Evolutionary conservation across 2,888 invertebrate species (phyloP).

Genomic region (Raillietiella orientalis): DNA sequence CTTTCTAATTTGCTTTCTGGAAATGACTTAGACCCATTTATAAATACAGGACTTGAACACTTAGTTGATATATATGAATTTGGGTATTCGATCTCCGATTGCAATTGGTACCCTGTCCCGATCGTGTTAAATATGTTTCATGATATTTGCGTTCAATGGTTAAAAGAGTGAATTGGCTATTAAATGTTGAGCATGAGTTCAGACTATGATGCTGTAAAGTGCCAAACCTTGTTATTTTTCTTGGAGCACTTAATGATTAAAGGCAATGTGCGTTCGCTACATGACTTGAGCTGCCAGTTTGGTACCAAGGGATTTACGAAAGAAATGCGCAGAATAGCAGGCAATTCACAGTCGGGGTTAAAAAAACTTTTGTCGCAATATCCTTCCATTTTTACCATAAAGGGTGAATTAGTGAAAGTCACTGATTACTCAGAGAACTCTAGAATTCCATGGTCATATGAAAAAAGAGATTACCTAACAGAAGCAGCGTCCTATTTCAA

Average conservation of each 20-base stretch:
- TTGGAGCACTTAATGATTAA: constrained; percentile 92
- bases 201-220: constrained; percentile 72
- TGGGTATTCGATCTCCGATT: too few relatives aligned
- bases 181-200: too few relatives aligned
- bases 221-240: constrained; percentile 89
- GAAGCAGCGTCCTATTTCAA: constrained; percentile 96
- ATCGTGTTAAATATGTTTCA: too few relatives aligned
- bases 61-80: too few relatives aligned
- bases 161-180: too few relatives aligned
- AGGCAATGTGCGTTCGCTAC: constrained; percentile 59
- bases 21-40: too few relatives aligned
- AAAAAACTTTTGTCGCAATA: constrained; percentile 89
- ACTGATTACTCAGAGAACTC: constrained; percentile 19
- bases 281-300: constrained; percentile 94
- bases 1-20: too few relatives aligned
- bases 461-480: constrained; percentile 54
- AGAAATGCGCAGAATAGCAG: constrained; percentile 67
- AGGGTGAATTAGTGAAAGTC: constrained; percentile 30
- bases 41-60: too few relatives aligned
- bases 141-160: too few relatives aligned
- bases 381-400: constrained; percentile 77
- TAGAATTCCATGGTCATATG: constrained; percentile 13
- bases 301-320: constrained; percentile 96
- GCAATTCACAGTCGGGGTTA: constrained; percentile 80
- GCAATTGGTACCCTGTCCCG: too few relatives aligned